Evolutionary conservation across 1,140 invertebrate genomes (phyloP).

Genomic region (Pollicipes pollicipes): DNA sequence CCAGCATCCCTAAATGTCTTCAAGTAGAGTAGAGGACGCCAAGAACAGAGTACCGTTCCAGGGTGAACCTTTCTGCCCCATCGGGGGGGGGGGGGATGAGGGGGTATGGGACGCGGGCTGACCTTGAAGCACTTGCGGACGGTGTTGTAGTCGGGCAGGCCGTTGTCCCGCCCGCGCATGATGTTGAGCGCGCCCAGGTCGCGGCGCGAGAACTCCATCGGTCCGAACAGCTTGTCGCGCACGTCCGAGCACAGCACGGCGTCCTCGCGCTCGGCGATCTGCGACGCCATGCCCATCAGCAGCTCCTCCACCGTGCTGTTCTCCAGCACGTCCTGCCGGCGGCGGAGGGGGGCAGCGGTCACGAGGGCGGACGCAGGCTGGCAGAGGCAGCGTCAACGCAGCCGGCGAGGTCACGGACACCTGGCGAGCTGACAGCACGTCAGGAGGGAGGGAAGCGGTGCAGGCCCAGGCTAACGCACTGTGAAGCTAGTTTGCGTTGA

Average conservation of each 20-base stretch:
- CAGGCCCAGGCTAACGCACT: too few species aligned
- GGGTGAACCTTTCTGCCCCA: too few species aligned
- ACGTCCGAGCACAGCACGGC: slow-evolving; percentile 84
- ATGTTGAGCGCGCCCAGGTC: slow-evolving; percentile 92
- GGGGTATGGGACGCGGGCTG: too few species aligned
- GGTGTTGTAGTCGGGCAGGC: slow-evolving; percentile 90
- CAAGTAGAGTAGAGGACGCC: too few species aligned
- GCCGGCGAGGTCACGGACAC: too few species aligned
- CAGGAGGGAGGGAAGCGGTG: slow-evolving; percentile 2
- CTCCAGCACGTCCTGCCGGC: slow-evolving; percentile 57
- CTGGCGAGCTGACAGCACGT: too few species aligned
- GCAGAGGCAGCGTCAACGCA: slow-evolving; percentile 10
- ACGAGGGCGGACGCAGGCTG: too few species aligned
- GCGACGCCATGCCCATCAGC: slow-evolving; percentile 78
- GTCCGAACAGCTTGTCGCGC: slow-evolving; percentile 88
- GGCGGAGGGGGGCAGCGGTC: too few species aligned
- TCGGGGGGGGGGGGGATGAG: too few species aligned
- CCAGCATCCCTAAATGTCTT: too few species aligned
- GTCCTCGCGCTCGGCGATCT: slow-evolving; percentile 88
- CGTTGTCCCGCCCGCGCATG: slow-evolving; percentile 93
- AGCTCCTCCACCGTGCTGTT: slow-evolving; percentile 77
- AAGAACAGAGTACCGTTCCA: too few species aligned
- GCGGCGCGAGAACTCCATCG: slow-evolving; percentile 87
- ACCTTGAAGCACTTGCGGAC: slow-evolving; percentile 39
- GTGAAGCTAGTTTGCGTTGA: too few species aligned